A percentile compares a stretch with the other conserved stretches of the same genome.
phyloP scores from a whole-genome alignment of 2,888 invertebrate genomes.

The Diachrysia chrysitis region DNA sequence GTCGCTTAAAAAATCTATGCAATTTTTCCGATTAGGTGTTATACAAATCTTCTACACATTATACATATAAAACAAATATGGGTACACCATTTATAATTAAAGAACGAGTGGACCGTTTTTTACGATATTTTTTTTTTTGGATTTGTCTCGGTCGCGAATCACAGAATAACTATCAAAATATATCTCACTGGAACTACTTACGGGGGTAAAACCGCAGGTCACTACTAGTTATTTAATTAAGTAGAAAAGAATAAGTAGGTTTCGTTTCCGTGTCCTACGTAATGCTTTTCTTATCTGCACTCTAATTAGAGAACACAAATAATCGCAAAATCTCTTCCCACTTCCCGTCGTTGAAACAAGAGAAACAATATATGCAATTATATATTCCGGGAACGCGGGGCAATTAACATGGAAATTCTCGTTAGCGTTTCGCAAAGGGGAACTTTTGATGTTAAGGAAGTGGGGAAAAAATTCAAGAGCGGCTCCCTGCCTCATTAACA shows the following conservation, averaged over 20 bases:
- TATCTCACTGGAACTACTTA: too few relatives aligned
- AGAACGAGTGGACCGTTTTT: too few relatives aligned
- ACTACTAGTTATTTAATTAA: too few relatives aligned
- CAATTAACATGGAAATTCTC: slow-evolving; percentile 87
- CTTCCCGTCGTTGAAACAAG: slow-evolving; percentile 73
- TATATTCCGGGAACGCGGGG: slow-evolving; percentile 81
- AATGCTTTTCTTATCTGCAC: slow-evolving; percentile 72
- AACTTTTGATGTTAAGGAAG: slow-evolving; percentile 87
- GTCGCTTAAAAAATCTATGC: too few relatives aligned
- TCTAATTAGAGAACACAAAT: slow-evolving; percentile 77
- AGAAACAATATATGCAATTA: slow-evolving; percentile 86
- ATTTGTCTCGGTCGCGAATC: too few relatives aligned
- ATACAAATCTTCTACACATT: too few relatives aligned
- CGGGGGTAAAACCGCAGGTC: too few relatives aligned
- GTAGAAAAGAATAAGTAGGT: slow-evolving; percentile 26
- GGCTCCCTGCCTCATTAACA: slow-evolving; percentile 82
- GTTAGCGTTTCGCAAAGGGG: slow-evolving; percentile 84
- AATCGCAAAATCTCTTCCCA: slow-evolving; percentile 76
- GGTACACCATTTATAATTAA: too few relatives aligned
- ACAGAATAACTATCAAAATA: too few relatives aligned
- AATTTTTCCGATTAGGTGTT: too few relatives aligned
- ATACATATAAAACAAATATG: too few relatives aligned
- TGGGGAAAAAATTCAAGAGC: slow-evolving; percentile 82
- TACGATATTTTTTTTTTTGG: too few relatives aligned
- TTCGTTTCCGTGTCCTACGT: slow-evolving; percentile 35